Conservation (phyloP, 2,888 invertebrate genomes). For the Operophtera brumata region DNA sequence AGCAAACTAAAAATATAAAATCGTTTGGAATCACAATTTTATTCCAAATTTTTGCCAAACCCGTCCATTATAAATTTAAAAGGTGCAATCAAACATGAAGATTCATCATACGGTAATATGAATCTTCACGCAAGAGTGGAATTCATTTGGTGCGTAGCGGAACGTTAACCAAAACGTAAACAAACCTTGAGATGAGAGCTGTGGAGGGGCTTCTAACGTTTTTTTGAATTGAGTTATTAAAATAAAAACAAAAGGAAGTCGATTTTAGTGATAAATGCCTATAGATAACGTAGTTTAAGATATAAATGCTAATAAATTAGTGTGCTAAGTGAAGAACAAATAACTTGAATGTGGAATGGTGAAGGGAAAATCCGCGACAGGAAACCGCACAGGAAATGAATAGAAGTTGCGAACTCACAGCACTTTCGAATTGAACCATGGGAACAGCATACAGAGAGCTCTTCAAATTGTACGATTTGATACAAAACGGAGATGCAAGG, state of each 20-base stretch:
- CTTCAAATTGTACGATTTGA: conserved; percentile 82
- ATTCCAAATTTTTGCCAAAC: no score
- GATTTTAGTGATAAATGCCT: conserved; percentile 15
- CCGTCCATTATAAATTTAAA: no score
- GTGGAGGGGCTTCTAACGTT: conserved; percentile 52
- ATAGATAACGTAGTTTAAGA: conserved; percentile 23
- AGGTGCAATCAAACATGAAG: no score
- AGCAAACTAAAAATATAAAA: no score
- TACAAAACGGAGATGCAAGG: conserved; percentile 83
- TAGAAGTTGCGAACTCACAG: conserved; percentile 57
- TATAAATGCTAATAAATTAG: neutral
- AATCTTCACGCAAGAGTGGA: no score
- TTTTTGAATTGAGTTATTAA: conserved; percentile 50
- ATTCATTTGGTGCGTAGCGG: conserved; percentile 4
- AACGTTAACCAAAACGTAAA: conserved; percentile 35
- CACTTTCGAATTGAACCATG: conserved; percentile 55
- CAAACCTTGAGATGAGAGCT: conserved; percentile 21
- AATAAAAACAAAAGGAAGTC: conserved; percentile 49
- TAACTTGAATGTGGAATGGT: conserved; percentile 6
- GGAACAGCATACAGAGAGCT: conserved; percentile 67
- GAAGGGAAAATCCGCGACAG: conserved; percentile 39
- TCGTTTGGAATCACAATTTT: no score
- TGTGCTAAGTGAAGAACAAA: neutral
- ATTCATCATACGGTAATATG: no score
- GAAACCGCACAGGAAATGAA: conserved; percentile 70